These are phyloP conservation scores for Ciconia maguari DNA, from an alignment of 2,113 vertebrate genomes.

Conservation along the genomic window DNA sequence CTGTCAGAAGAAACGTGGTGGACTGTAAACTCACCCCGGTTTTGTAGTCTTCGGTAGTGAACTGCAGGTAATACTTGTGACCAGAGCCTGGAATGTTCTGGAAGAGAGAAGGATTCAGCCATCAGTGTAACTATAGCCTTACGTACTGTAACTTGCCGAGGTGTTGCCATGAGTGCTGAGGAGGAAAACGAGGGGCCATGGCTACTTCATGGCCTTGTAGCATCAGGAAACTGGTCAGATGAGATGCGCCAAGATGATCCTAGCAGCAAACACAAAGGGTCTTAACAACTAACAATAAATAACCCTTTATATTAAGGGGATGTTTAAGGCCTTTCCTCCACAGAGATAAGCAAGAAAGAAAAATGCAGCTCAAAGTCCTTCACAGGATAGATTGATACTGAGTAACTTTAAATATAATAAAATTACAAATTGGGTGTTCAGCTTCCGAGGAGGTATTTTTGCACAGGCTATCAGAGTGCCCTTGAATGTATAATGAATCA, in stretches of 20 bases:
- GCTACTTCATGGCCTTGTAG: neutral
- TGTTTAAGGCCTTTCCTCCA: neutral
- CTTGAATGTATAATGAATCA: neutral
- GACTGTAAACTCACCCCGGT: slow-evolving; percentile 59
- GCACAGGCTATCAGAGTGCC: neutral
- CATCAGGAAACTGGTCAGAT: neutral
- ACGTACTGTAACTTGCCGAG: fast-evolving
- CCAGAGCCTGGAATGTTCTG: slow-evolving; percentile 61
- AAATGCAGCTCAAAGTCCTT: neutral
- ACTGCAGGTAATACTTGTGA: slow-evolving; percentile 65
- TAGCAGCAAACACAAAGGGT: neutral
- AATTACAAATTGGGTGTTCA: neutral
- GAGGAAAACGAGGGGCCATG: neutral
- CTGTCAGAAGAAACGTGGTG: fast-evolving
- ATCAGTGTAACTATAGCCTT: neutral
- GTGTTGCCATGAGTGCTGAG: neutral
- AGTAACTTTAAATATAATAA: neutral
- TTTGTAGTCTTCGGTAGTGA: slow-evolving; percentile 56
- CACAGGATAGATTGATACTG: neutral
- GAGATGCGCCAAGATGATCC: neutral
- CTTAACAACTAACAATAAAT: neutral
- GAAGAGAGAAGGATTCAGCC: slow-evolving; percentile 7
- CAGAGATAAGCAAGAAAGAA: neutral
- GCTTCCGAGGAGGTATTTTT: neutral
- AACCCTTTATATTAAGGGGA: neutral